A percentile compares a stretch with the other conserved stretches of the same genome.
Evolutionary conservation across 2,113 vertebrate genomes (phyloP).

Genomic region (Mormyrus iriodes): DNA sequence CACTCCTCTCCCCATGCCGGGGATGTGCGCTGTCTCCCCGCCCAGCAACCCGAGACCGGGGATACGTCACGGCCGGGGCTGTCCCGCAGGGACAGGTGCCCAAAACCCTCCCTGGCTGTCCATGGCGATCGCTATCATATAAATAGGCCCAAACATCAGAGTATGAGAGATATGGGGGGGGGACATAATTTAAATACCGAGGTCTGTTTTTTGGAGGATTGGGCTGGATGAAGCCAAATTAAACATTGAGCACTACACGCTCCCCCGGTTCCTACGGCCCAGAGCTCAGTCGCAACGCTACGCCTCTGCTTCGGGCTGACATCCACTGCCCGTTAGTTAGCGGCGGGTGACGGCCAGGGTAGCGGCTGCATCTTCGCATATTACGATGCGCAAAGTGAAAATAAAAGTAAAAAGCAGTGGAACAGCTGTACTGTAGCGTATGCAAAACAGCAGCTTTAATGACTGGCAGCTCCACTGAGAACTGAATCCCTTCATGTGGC

Average conservation of each 20-base stretch:
- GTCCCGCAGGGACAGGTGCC: slow-evolving; percentile 11
- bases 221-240: background rate
- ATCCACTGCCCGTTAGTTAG: background rate
- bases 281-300: background rate
- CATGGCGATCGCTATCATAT: background rate
- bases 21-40: background rate
- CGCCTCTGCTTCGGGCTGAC: no score
- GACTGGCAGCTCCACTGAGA: background rate
- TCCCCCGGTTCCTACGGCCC: background rate
- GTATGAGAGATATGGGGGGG: background rate
- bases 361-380: background rate
- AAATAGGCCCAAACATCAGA: background rate
- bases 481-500: background rate
- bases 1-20: background rate
- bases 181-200: background rate
- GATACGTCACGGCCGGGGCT: background rate
- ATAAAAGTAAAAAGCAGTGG: background rate
- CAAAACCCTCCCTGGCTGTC: background rate
- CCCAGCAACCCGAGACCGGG: background rate
- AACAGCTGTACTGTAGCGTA: background rate
- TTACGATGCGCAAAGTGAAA: background rate
- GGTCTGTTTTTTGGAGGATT: background rate
- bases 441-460: background rate
- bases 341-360: background rate
- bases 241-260: background rate